phyloP scores from a whole-genome alignment of 2,113 vertebrate species.

The Otocyon megalotis region DNA sequence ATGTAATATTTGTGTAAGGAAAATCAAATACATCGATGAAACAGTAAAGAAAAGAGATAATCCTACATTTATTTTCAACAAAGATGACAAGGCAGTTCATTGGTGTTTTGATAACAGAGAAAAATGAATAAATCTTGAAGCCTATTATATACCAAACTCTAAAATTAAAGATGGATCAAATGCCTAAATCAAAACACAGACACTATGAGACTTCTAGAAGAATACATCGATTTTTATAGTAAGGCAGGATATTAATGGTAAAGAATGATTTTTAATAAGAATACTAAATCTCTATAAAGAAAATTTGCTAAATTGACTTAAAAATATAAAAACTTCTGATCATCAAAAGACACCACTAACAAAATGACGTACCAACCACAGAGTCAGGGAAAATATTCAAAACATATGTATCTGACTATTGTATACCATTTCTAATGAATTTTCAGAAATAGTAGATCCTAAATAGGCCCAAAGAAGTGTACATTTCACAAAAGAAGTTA shows the following conservation, averaged over 20 bases:
- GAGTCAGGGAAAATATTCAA: background rate
- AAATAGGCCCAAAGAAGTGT: background rate
- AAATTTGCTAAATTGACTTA: background rate
- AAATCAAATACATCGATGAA: constrained; percentile 22
- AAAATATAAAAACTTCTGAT: constrained; percentile 52
- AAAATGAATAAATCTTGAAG: background rate
- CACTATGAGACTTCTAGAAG: background rate
- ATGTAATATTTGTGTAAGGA: background rate
- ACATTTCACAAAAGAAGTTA: background rate
- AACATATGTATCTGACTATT: background rate
- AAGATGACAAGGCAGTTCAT: background rate
- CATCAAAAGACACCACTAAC: background rate
- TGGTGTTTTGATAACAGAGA: background rate
- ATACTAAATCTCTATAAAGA: background rate
- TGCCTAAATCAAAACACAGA: background rate
- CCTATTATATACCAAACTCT: background rate
- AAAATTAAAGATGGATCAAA: background rate
- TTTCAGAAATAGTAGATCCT: background rate
- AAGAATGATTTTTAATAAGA: background rate
- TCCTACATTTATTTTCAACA: background rate
- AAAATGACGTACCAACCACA: background rate
- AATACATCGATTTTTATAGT: background rate
- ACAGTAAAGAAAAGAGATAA: background rate
- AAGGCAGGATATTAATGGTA: background rate
- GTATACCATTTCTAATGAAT: background rate